Base-by-base conservation (phyloP, 2,797 vertebrate genomes). In the Coreius guichenoti region DNA sequence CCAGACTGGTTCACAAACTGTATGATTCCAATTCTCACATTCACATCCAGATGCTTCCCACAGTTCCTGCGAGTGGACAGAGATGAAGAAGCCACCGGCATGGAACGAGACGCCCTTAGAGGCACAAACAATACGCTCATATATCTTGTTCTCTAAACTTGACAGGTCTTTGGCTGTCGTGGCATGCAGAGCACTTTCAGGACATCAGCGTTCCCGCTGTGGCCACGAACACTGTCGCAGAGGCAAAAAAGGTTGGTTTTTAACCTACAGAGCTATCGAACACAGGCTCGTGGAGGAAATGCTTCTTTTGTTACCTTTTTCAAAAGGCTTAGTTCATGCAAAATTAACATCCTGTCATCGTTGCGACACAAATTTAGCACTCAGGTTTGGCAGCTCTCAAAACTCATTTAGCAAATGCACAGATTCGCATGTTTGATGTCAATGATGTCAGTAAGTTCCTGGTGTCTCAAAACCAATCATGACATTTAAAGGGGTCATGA, bases 51-150 rank as follows among this genome's bases (percentile, higher is more conserved):
- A 19, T 26, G 1, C 26, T 49, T 23, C 31, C 51, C 31, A 16
- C 36, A 26, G 51, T 39, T 67, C 19, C 63, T 23, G 78, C 8
- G 14, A 51, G 23, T 39, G 63, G 80, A 58, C 26, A 77, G 26
- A 77, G 85, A 80, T 67, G 43, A 67, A 69, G 26, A n/a, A 21
- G 17, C 17, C 39, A 49, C 26, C 74, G 45, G 51, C 17, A 26
- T 14, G n/a, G 49, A 81, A 9, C 47, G 8, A 58, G 80, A 70
- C 65, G 23, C 7, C 51, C 72, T 21, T 17, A 33, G 56, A 74
- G 77, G 73, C 17, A 16, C 23, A 56, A 67, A 81, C 69, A 68
- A 86, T 83, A 39, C 4, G 9, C 69, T 49, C 78, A 74, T 86
- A 63, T 54, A 81, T 86, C 78, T 86, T 81, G 31, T 26, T 77